A percentile compares a stretch with the other conserved stretches of the same genome.
Evolutionary conservation across 2,888 invertebrate species (phyloP).

Genomic region (Hirtodrosophila confusa): DNA sequence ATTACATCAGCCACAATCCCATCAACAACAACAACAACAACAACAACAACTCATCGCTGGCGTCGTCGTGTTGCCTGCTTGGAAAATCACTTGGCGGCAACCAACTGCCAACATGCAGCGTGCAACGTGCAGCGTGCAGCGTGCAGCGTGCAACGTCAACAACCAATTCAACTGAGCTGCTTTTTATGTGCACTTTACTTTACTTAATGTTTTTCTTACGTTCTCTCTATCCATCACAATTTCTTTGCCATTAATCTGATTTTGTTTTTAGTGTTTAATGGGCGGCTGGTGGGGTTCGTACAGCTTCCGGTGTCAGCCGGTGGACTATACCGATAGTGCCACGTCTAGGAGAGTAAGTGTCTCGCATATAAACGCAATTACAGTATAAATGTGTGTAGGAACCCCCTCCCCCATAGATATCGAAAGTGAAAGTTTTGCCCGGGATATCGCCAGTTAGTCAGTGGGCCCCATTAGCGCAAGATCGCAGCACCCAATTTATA

Average conservation of each 20-base stretch:
- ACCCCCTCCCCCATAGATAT: slow-evolving; percentile 13
- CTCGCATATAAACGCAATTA: slow-evolving; percentile 11
- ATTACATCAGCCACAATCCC: slow-evolving; percentile 18
- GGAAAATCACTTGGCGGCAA: slow-evolving; percentile 33
- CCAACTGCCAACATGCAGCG: neutral
- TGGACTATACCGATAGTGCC: slow-evolving; percentile 93
- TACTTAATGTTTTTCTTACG: slow-evolving; percentile 46
- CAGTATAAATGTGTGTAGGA: slow-evolving; percentile 23
- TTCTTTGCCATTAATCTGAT: slow-evolving; percentile 74
- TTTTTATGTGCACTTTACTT: slow-evolving; percentile 44
- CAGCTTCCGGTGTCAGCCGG: slow-evolving; percentile 95
- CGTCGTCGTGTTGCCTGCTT: slow-evolving; percentile 53
- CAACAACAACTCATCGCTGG: slow-evolving; percentile 34
- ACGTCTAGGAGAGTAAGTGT: slow-evolving; percentile 93
- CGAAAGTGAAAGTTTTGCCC: slow-evolving; percentile 16
- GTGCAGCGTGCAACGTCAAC: slow-evolving; percentile 6
- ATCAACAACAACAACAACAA: slow-evolving; percentile 15
- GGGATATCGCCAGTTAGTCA: no score
- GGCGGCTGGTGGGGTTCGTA: slow-evolving; percentile 96
- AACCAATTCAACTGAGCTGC: slow-evolving; percentile 5
- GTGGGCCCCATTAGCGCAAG: no score
- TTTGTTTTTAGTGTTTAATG: slow-evolving; percentile 90
- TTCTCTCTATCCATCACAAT: slow-evolving; percentile 33
- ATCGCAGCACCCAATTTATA: no score
- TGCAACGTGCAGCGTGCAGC: slow-evolving; percentile 4